Conservation (phyloP, 2,797 vertebrate species). For the Myotis vivesi region DNA sequence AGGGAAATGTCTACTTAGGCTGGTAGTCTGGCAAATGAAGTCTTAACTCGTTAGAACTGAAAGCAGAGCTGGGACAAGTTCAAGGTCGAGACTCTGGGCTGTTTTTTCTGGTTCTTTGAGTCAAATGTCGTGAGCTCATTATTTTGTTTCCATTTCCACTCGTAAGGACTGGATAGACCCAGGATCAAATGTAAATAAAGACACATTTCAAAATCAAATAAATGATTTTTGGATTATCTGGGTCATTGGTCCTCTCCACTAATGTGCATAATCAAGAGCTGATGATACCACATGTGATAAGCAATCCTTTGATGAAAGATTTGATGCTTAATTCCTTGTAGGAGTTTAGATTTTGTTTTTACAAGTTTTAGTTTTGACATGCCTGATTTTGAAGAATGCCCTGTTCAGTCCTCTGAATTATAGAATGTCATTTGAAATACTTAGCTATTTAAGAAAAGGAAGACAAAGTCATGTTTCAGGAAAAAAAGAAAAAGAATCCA, state of each 20-base stretch:
- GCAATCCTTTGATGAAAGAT: slow-evolving; percentile 19
- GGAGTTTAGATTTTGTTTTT: slow-evolving; percentile 22
- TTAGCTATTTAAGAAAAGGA: slow-evolving; percentile 35
- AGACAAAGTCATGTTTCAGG: not conserved
- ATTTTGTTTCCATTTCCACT: slow-evolving; percentile 43
- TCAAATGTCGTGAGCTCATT: not conserved
- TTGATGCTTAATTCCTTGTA: slow-evolving; percentile 25
- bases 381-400: slow-evolving; percentile 5
- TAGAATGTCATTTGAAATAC: slow-evolving; percentile 47
- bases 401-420: not conserved
- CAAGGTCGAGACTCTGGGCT: not conserved
- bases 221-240: slow-evolving; percentile 6
- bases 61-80: slow-evolving; percentile 1
- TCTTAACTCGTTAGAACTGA: not conserved
- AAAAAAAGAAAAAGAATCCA: not conserved
- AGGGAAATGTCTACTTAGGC: not conserved
- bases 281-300: not conserved
- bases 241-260: not conserved
- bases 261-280: not conserved
- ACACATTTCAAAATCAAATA: slow-evolving; percentile 33
- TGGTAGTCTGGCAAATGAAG: not conserved
- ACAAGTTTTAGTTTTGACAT: slow-evolving; percentile 22
- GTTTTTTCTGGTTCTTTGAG: not conserved
- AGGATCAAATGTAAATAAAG: slow-evolving; percentile 44
- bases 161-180: slow-evolving; percentile 20